Base-by-base conservation (phyloP, 2,888 invertebrate genomes). In the Xestia sexstrigata region DNA sequence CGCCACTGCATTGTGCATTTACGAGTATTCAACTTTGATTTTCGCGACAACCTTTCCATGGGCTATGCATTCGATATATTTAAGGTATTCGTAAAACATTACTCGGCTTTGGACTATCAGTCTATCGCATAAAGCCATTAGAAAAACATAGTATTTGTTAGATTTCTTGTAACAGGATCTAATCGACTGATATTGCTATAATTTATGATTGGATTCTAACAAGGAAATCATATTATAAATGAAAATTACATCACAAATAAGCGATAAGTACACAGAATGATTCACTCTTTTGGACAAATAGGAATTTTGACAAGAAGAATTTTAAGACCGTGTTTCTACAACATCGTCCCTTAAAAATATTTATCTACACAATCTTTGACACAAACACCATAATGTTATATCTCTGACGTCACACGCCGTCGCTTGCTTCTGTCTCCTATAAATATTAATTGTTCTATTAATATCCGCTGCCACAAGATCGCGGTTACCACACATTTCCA, bases 371-470 rank as follows among this genome's bases (percentile, higher is more conserved):
- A 35, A 68, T 66, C 66, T 23, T 69, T 62, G 60, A 67, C 55
- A 68, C 49, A 49, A 55, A 63, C 42, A 63, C 76, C 20, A 71
- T 58, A 63, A 69, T 39, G 30, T 65, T 55, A n/a, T 30, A 26
- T 13, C 11, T 63, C 47, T 70, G 62, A 82, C 66, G 47, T 42
- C n/a, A 70, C 17, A 30, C 7, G 15, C 39, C 62, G 42, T 70
- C 60, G 63, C 47, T 71, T 78, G 74, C 74, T 72, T 30, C 67
- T 74, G 79, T 74, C 71, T 58, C 74, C 79, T 79, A 79, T 82
- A 74, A 74, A 65, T 69, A 79, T 74, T 79, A 79, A 83, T 82
- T 79, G 71, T 79, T 69, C 74, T 79, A 82, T 45, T 58, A 79
- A 72, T 79, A 82, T 30, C 69, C 9, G 1, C 20, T 47, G 26